Evolutionary conservation across 1,140 invertebrate genomes (phyloP).

Genomic region (Drosophila funebris): DNA sequence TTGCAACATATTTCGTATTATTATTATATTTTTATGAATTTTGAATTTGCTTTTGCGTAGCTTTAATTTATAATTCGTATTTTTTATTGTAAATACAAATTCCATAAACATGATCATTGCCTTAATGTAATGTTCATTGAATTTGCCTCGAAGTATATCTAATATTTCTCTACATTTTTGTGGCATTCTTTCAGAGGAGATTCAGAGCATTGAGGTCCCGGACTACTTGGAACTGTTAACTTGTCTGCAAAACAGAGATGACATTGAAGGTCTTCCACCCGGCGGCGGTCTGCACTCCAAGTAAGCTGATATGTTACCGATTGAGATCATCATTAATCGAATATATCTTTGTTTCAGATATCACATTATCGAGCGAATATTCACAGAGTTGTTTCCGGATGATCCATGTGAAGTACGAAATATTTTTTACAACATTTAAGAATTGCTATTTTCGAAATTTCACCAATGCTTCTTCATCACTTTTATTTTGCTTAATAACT

Average conservation of each 20-base stretch:
- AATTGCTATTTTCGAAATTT: conserved; percentile 38
- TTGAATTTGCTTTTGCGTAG: conserved; percentile 69
- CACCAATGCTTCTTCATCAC: conserved; percentile 27
- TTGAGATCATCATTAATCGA: background rate
- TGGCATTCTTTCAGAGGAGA: conserved; percentile 73
- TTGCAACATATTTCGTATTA: conserved; percentile 49
- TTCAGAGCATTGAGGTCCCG: conserved; percentile 61
- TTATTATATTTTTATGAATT: conserved; percentile 54
- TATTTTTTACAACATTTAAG: conserved; percentile 70
- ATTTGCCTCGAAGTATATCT: background rate
- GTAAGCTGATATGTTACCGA: conserved; percentile 50
- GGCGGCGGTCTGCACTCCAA: conserved; percentile 82
- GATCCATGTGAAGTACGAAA: conserved; percentile 83
- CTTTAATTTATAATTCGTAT: conserved; percentile 57
- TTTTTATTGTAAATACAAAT: conserved; percentile 57
- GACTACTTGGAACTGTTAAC: conserved; percentile 74
- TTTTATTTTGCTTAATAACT: conserved; percentile 27
- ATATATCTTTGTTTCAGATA: conserved; percentile 60
- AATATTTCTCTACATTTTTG: conserved; percentile 15
- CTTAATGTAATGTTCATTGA: background rate
- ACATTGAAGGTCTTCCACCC: conserved; percentile 82
- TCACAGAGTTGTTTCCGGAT: conserved; percentile 77
- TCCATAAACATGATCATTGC: conserved; percentile 23
- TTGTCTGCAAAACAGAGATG: conserved; percentile 68
- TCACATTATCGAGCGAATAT: conserved; percentile 80